Evolutionary conservation across 2,888 invertebrate species (phyloP), one percentile per base, ranked within the genome.

Genomic region (Melanargia galathea): DNA sequence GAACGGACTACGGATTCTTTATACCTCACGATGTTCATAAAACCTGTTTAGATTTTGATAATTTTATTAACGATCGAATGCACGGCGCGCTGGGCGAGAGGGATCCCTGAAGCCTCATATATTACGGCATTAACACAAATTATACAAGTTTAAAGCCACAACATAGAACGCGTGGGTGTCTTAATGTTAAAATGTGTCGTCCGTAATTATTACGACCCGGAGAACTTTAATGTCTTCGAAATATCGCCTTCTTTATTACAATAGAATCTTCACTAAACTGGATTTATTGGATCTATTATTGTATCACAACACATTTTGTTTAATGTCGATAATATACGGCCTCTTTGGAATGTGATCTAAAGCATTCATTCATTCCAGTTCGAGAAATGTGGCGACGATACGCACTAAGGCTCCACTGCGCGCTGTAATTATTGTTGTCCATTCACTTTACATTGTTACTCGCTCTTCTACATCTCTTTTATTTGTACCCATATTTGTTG

Each of bases 1-100:
- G 74, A 78, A 79, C 83, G 82, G 81, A 80, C 80, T 66, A 70
- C 81, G 81, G 80, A 83, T 79, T 79, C 81, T 78, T 76, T 81
- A 68, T 67, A 80, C 77, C 83, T 83, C 88, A 85, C 87, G 85
- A 85, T 80, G 78, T 80, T 83, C 84, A 84, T 83, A 85, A 86
- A 91, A 91, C 91, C 90, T 81, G 90, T 90, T 91, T 90, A 83
- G 88, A 87, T 89, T 90, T 91, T 91, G 90, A 91, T 91, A 89
- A 91, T 91, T 91, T 91, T 91, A 91, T 90, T 90, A 90, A 90
- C 87, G 88, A 87, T 83, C 88, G 81, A 84, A 87, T 83, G 84
- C 83, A 86, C 78, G 87, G 84, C 83, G 56, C 62, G 62, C 61
- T 58, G 58, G 57, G 54, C 82, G 81, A 82, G 83, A 86, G 86